Evolutionary conservation across 2,113 vertebrate genomes (phyloP), one percentile per base, ranked within the genome.

Genomic region (Sylvietta virens): DNA sequence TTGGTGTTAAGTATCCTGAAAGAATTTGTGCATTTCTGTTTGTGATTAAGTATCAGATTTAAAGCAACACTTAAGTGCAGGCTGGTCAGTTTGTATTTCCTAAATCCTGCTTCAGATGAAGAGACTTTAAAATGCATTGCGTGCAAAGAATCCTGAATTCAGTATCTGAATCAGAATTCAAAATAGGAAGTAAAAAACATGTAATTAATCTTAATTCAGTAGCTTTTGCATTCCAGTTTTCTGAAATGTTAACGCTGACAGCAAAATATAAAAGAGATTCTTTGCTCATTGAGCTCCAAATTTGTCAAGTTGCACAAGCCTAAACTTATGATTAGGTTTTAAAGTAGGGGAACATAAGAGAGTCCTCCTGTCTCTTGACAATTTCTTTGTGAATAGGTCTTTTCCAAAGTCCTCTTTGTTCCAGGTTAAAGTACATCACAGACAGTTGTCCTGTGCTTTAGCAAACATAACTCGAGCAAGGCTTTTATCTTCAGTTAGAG

Each of bases 171-270:
- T 62, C 44, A 57, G 48, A 84, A 64, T 79, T 71, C 78, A 57
- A 86, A 92, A 71, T 23, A 64, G 33, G 37, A 91, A 87, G 37
- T 64, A 35, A 72, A 94, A 94, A 89, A 27, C 51, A 37, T 61
- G 37, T 61, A 73, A 76, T 91, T 86, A 86, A 30, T 92, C 61
- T 81, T 94, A 40, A 91, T 92, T 92, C 77, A 61, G 81, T 73
- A 44, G 50, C 33, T 93, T 86, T 65, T 83, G 54, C 40, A 27
- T 87, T 87, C 33, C 21, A 40, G 89, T 84, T 89, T 91, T 65
- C 61, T 76, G 35, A 92, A 86, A 66, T 64, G 22, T 81, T 95
- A 90, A 57, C 14, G 24, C 42, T 73, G 65, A 71, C 77, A 84
- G 57, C 47, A 92, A 85, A 95, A 72, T 67, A 47, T 81, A 57